Conservation (phyloP, 2,888 invertebrate genomes). For the Mactromeris polynyma region DNA sequence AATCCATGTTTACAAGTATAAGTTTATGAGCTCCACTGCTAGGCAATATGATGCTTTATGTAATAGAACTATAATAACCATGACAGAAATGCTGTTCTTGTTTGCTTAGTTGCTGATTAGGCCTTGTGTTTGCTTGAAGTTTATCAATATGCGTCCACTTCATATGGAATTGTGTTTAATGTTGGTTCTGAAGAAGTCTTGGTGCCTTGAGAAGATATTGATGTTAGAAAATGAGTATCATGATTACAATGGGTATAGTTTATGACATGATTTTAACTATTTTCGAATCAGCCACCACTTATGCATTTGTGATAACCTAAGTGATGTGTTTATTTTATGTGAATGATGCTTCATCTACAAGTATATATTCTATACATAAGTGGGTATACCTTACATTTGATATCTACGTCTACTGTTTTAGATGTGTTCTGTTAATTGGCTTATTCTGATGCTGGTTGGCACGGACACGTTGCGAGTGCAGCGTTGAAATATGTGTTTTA, state of each 20-base stretch:
- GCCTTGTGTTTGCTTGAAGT: neutral
- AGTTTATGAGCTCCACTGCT: neutral
- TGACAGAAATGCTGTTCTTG: neutral
- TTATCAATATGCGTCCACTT: neutral
- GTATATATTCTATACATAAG: neutral
- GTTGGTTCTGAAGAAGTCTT: neutral
- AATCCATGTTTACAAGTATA: neutral
- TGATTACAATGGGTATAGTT: neutral
- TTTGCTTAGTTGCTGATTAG: neutral
- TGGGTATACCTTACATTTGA: neutral
- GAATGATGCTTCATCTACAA: neutral
- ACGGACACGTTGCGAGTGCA: neutral
- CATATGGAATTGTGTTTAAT: neutral
- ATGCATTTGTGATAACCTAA: neutral
- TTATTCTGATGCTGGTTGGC: neutral
- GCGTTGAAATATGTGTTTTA: neutral
- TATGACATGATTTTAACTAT: conserved; percentile 5
- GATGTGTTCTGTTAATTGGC: neutral
- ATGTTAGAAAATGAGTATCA: neutral
- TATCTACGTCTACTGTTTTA: neutral
- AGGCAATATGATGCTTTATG: neutral
- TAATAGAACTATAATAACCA: neutral
- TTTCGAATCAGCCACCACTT: conserved; percentile 9
- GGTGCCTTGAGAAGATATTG: conserved; percentile 3
- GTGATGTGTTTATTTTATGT: neutral